Evolutionary conservation across 2,888 invertebrate genomes (phyloP).

Genomic region (Autographa gamma): DNA sequence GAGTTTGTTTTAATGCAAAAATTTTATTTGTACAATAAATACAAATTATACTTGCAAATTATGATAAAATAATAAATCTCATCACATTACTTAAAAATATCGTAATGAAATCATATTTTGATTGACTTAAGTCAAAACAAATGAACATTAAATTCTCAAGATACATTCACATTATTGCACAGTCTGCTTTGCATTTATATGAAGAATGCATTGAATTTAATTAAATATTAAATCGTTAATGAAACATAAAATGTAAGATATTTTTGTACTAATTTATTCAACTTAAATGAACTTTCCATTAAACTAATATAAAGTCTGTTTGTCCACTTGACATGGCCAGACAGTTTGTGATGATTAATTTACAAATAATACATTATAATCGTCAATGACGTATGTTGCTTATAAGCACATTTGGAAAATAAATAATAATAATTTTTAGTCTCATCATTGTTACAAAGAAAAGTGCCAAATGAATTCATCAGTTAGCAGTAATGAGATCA

Average conservation of each 20-base stretch:
- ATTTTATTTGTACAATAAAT: conserved; percentile 89
- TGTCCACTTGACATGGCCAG: conserved; percentile 62
- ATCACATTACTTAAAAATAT: conserved; percentile 80
- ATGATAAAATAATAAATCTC: conserved; percentile 85
- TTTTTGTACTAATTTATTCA: conserved; percentile 84
- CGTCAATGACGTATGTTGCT: conserved; percentile 40
- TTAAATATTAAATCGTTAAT: conserved; percentile 55
- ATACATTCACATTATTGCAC: conserved; percentile 77
- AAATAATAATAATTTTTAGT: conserved; percentile 41
- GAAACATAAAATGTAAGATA: conserved; percentile 61
- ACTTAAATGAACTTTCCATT: conserved; percentile 71
- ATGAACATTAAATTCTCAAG: conserved; percentile 61
- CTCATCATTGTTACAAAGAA: conserved; percentile 37
- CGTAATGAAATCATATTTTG: conserved; percentile 70
- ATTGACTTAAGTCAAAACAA: conserved; percentile 65
- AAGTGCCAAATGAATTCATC: conserved; percentile 51
- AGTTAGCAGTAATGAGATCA: conserved; percentile 83
- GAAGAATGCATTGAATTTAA: conserved; percentile 61
- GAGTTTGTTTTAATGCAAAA: conserved; percentile 78
- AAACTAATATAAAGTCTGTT: conserved; percentile 64
- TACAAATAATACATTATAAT: conserved; percentile 53
- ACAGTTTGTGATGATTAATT: conserved; percentile 72
- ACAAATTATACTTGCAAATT: conserved; percentile 87
- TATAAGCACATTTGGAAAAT: conserved; percentile 47
- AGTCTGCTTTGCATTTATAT: conserved; percentile 66